Evolutionary conservation across 2,113 vertebrate genomes (phyloP).

Genomic region (Catharus minimus): DNA sequence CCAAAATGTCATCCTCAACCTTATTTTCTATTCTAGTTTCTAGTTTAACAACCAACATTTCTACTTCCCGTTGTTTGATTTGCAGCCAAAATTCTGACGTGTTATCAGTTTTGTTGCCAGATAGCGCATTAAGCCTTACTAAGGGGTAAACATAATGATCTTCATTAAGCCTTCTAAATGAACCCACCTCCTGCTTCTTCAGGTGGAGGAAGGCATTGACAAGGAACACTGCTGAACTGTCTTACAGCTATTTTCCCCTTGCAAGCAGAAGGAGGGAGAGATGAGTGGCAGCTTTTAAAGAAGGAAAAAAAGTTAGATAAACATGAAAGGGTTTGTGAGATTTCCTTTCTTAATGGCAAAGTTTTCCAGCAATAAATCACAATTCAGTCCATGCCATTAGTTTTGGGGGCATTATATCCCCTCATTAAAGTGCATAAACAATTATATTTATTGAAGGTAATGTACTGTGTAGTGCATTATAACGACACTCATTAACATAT

Average conservation of each 20-base stretch:
- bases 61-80: conserved; percentile 74
- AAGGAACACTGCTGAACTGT: conserved; percentile 59
- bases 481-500: conserved; percentile 86
- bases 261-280: conserved; percentile 65
- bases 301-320: conserved; percentile 70
- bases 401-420: conserved; percentile 81
- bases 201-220: conserved; percentile 74
- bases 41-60: conserved; percentile 75
- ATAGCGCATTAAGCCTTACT: conserved; percentile 79
- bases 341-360: conserved; percentile 79
- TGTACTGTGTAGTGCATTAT: conserved; percentile 86
- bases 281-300: conserved; percentile 76
- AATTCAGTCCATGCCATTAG: conserved; percentile 84
- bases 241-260: conserved; percentile 72
- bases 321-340: conserved; percentile 75
- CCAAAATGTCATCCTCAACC: conserved; percentile 67
- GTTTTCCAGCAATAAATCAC: conserved; percentile 84
- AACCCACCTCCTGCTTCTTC: conserved; percentile 80
- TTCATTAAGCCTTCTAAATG: conserved; percentile 79
- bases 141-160: conserved; percentile 81
- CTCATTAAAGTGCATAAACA: conserved; percentile 88
- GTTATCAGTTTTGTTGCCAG: conserved; percentile 79
- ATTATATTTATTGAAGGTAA: conserved; percentile 91
- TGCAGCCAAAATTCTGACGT: conserved; percentile 76
- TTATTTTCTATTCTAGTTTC: conserved; percentile 68